phyloP scores from a whole-genome alignment of 1,140 invertebrate species.

The Pseudoatta argentina region DNA sequence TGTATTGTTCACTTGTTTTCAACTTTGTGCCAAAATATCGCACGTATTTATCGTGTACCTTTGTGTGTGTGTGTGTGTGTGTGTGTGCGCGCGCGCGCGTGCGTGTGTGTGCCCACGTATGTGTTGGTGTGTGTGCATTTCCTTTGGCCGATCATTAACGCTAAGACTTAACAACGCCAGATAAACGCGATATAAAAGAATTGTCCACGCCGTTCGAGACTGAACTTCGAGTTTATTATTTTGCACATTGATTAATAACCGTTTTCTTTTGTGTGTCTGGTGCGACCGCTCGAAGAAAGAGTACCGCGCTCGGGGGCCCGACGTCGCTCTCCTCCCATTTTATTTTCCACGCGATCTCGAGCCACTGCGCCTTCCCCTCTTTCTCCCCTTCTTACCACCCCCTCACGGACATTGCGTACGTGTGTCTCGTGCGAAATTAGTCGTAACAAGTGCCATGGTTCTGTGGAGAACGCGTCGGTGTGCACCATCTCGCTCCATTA shows the following conservation, averaged over 20 bases:
- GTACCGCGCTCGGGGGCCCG: slow-evolving; percentile 35
- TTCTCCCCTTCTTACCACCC: background rate
- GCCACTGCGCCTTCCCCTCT: slow-evolving; percentile 18
- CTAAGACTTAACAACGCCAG: slow-evolving; percentile 73
- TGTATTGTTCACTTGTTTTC: background rate
- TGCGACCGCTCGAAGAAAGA: slow-evolving; percentile 48
- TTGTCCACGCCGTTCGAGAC: slow-evolving; percentile 66
- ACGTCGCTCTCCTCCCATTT: slow-evolving; percentile 45
- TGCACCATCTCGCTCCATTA: slow-evolving; percentile 27
- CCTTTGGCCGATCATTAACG: slow-evolving; percentile 73
- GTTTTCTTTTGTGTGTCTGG: background rate
- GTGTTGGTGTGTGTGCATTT: slow-evolving; percentile 71
- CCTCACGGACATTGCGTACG: slow-evolving; percentile 19
- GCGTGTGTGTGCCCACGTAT: slow-evolving; percentile 17
- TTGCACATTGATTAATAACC: slow-evolving; percentile 19
- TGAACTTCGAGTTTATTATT: slow-evolving; percentile 51
- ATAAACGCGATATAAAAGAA: slow-evolving; percentile 76
- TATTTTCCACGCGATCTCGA: slow-evolving; percentile 15
- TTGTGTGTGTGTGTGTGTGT: background rate
- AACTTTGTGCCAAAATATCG: background rate
- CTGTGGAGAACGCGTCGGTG: slow-evolving; percentile 42
- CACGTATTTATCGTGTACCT: background rate
- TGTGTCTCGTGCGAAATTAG: slow-evolving; percentile 64
- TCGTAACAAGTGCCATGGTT: slow-evolving; percentile 71
- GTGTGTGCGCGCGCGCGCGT: slow-evolving; percentile 13